Evolutionary conservation across 2,113 vertebrate genomes (phyloP), one percentile per base, ranked within the genome.

Genomic region (Callocephalon fimbriatum): DNA sequence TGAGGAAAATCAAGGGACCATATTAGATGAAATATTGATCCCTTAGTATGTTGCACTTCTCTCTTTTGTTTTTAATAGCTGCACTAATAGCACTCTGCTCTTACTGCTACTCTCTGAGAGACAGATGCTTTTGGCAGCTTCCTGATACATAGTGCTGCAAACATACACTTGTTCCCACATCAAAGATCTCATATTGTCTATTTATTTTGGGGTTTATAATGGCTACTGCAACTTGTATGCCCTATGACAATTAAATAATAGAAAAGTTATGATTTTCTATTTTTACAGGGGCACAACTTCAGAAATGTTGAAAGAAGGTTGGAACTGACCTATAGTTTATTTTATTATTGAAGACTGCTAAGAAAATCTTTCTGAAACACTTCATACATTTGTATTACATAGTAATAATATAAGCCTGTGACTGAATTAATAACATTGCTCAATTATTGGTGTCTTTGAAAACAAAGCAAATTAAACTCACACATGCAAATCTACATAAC

Each of bases 1-100:
- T 9, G 11, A 78, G 56, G 53, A 70, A 84, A 81, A 88, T 37
- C 79, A 88, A 72, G 72, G 37, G 47, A 17, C 47, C 5, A 10
- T 25, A 78, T 93, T 38, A 85, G 37, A 82, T 79, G 87, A 90
- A 89, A 85, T 91, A 95, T 95, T 91, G 95, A 97, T 95, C 83
- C 38, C 73, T 51, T 35, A 68, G 44, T 12, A 35, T 56, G 62
- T 51, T 94, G 83, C 27, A 25, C 10, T 96, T 23, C 18, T 72
- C 29, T 70, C 53, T 79, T 48, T 44, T 78, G 54, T 72, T 96
- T 96, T 92, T 92, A 86, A 92, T 74, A 90, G 75, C 75, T 91
- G 31, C 51, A 45, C 37, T 93, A 94, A 95, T 29, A 87, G 91
- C 73, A 22, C 56, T 65, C 40, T 42, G 79, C 65, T 88, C 53